Evolutionary conservation across 2,888 invertebrate genomes (phyloP), one percentile per base, ranked within the genome.

Genomic region (Altica lythri): DNA sequence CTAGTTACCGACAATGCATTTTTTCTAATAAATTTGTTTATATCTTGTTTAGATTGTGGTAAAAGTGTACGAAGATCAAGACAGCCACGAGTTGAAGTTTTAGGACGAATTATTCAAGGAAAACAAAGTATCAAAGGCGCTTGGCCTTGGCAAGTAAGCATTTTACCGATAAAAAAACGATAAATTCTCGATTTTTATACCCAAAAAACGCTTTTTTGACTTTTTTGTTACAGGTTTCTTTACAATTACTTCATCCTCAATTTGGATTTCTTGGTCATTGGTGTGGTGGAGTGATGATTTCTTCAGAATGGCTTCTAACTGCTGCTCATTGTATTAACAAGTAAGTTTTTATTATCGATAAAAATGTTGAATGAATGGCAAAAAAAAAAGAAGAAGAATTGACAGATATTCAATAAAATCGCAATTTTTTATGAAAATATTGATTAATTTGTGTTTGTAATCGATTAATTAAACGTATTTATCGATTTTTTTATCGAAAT

Each of bases 301-400:
- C 90, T 60, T 85, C 88, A 0, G 82, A 85, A 56, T 94, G 93
- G 93, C 81, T 94, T 12, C 80, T 95, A 45, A 94, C 94, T 0
- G 94, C 93, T 0, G 94, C 93, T 1, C 94, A 95, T 76, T 95
- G 94, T 76, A 85, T 95, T 53, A 88, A 90, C 77, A 94, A 93
- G 93, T 93, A 83, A 80, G 79, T 75, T n/a, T n/a, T n/a, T n/a
- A n/a, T n/a, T n/a, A n/a, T n/a, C n/a, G n/a, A n/a, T n/a, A n/a
- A n/a, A n/a, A n/a, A n/a, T n/a, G n/a, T n/a, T n/a, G n/a, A n/a
- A n/a, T n/a, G n/a, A n/a, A n/a, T n/a, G n/a, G n/a, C n/a, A n/a
- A n/a, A n/a, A n/a, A n/a, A n/a, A n/a, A n/a, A n/a, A n/a, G n/a
- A n/a, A n/a, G n/a, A n/a, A n/a, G n/a, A n/a, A n/a, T n/a, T n/a